These are phyloP conservation scores for Urechis unicinctus DNA, from an alignment of 2,888 invertebrate genomes.

Conservation along the genomic window DNA sequence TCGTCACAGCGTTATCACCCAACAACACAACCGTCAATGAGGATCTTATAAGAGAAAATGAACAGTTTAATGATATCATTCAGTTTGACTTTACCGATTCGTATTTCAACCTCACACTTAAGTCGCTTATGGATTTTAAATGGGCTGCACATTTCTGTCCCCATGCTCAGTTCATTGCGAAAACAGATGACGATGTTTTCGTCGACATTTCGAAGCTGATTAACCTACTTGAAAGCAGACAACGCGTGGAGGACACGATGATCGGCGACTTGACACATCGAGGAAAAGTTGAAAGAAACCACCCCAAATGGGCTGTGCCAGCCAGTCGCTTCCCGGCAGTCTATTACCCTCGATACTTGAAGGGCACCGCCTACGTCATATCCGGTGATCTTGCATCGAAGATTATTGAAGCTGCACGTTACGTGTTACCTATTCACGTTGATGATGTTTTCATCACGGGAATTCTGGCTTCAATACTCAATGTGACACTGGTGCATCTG, in stretches of 20 bases:
- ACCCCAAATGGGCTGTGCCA: neutral
- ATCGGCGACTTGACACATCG: neutral
- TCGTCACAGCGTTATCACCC: neutral
- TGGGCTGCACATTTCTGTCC: conserved; percentile 39
- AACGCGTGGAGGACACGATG: neutral
- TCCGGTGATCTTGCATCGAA: neutral
- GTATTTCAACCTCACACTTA: conserved; percentile 43
- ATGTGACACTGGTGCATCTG: neutral
- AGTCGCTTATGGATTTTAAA: conserved; percentile 33
- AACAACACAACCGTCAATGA: neutral
- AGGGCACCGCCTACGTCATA: neutral
- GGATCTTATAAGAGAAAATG: neutral
- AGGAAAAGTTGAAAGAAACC: neutral
- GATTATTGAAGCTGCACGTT: neutral
- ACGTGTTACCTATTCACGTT: neutral
- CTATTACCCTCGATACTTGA: neutral
- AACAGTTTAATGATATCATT: conserved; percentile 21
- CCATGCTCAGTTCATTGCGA: conserved; percentile 25
- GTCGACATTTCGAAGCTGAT: neutral
- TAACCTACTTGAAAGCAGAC: neutral
- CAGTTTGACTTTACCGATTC: conserved; percentile 37
- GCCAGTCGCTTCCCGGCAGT: neutral
- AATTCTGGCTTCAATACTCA: neutral
- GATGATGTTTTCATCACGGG: neutral
- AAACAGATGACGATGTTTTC: conserved; percentile 3